Percentiles rank a stretch among this genome's conserved stretches.
Conservation (phyloP, 2,113 vertebrate species). For the Callopanchax toddi region DNA sequence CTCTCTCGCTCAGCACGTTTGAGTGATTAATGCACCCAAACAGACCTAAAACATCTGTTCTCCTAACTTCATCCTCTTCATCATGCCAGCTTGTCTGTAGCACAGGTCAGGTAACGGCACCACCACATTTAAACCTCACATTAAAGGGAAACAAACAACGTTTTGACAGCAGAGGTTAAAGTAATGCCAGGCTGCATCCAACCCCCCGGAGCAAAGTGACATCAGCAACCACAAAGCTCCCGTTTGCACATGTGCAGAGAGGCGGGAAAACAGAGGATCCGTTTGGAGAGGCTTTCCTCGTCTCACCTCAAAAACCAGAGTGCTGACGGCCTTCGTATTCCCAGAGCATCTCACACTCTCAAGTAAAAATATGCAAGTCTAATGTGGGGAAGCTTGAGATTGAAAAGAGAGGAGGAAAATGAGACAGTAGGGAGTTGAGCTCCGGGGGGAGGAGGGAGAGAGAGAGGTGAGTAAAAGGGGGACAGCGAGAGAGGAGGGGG, state of each 20-base stretch:
- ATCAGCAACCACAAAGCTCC: constrained; percentile 56
- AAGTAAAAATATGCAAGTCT: constrained; percentile 65
- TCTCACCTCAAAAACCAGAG: constrained; percentile 69
- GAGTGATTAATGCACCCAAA: constrained; percentile 68
- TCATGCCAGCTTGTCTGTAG: constrained; percentile 27
- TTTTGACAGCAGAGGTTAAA: constrained; percentile 28
- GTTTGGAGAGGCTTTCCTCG: constrained; percentile 57
- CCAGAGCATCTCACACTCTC: constrained; percentile 62
- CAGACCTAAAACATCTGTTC: constrained; percentile 69
- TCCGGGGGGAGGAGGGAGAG: constrained; percentile 10
- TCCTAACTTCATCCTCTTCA: constrained; percentile 47
- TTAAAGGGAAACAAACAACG: constrained; percentile 26
- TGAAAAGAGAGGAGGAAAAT: constrained; percentile 51
- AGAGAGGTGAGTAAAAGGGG: constrained; percentile 33
- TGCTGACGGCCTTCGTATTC: constrained; percentile 71
- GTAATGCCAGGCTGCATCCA: constrained; percentile 49
- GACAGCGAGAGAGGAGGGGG: constrained; percentile 43
- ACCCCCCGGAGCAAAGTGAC: constrained; percentile 62
- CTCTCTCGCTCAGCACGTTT: constrained; percentile 64
- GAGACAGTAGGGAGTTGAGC: constrained; percentile 59
- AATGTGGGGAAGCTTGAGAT: constrained; percentile 32
- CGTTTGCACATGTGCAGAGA: constrained; percentile 43
- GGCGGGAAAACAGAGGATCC: constrained; percentile 42
- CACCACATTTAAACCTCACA: neutral
- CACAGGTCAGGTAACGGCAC: constrained; percentile 41